These are phyloP conservation scores for Phenganax stokvisi DNA, from an alignment of 92 coral and sea anemone species.

Conservation along the genomic window DNA sequence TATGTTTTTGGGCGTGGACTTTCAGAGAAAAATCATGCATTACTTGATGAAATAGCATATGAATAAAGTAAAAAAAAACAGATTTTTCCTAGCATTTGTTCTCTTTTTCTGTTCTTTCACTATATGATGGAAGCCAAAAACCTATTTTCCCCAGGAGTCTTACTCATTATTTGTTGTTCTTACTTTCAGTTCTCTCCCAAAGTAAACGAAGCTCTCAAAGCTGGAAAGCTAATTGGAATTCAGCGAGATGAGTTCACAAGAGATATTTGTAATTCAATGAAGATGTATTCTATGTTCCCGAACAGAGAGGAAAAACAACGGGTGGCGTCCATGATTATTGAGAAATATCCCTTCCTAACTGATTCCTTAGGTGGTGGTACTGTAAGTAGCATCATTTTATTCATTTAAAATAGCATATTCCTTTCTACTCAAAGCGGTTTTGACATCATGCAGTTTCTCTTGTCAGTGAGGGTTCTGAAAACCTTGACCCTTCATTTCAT, in stretches of 20 bases:
- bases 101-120: too few relatives aligned
- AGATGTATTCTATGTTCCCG: slow-evolving; percentile 6
- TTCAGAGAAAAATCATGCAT: too few relatives aligned
- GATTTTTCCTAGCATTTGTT: too few relatives aligned
- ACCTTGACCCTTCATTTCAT: too few relatives aligned
- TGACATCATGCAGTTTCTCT: too few relatives aligned
- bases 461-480: too few relatives aligned
- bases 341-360: slow-evolving; percentile 4
- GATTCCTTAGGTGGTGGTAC: slow-evolving; percentile 4
- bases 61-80: too few relatives aligned
- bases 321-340: slow-evolving; percentile 21
- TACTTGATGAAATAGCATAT: too few relatives aligned
- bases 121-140: too few relatives aligned
- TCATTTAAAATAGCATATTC: not conserved
- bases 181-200: not conserved
- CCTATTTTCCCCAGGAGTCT: too few relatives aligned
- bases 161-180: not conserved
- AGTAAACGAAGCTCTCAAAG: not conserved
- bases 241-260: slow-evolving; percentile 6
- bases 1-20: too few relatives aligned
- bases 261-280: slow-evolving; percentile 14
- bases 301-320: slow-evolving; percentile 15
- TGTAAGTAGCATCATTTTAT: not conserved
- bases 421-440: not conserved
- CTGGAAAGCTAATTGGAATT: slow-evolving; percentile 6